phyloP scores from a whole-genome alignment of 2,888 invertebrate genomes.

The Pristionchus entomophagus region DNA sequence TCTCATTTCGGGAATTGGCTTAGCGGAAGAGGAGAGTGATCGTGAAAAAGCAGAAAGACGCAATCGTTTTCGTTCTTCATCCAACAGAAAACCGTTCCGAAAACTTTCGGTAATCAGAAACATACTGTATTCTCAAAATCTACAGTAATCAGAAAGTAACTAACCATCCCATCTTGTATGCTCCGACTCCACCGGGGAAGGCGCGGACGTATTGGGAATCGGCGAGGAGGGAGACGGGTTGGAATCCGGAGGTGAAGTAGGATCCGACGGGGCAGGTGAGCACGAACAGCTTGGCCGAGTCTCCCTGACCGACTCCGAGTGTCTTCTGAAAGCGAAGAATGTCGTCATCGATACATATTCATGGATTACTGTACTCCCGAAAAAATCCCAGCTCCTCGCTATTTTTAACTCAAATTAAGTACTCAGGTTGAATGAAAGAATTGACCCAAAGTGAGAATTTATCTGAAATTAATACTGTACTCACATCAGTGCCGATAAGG shows the following conservation, averaged over 20 bases:
- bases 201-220: constrained; percentile 87
- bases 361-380: no score
- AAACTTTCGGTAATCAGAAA: neutral
- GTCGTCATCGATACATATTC: no score
- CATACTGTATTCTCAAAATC: neutral
- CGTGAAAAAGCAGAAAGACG: constrained; percentile 9
- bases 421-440: no score
- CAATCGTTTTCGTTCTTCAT: neutral
- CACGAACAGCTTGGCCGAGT: constrained; percentile 91
- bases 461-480: no score
- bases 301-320: constrained; percentile 90
- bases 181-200: constrained; percentile 93
- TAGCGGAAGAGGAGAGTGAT: neutral
- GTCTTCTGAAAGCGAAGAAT: constrained; percentile 86
- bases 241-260: constrained; percentile 85
- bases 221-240: constrained; percentile 87
- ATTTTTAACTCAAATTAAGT: no score
- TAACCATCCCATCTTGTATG: constrained; percentile 94
- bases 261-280: constrained; percentile 93
- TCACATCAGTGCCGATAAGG: constrained; percentile 95
- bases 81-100: neutral
- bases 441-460: no score
- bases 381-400: no score
- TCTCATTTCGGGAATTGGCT: constrained; percentile 32
- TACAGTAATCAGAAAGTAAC: constrained; percentile 57